These are phyloP conservation scores for Lasiommata megera DNA, from an alignment of 2,888 invertebrate species.

Conservation along the genomic window DNA sequence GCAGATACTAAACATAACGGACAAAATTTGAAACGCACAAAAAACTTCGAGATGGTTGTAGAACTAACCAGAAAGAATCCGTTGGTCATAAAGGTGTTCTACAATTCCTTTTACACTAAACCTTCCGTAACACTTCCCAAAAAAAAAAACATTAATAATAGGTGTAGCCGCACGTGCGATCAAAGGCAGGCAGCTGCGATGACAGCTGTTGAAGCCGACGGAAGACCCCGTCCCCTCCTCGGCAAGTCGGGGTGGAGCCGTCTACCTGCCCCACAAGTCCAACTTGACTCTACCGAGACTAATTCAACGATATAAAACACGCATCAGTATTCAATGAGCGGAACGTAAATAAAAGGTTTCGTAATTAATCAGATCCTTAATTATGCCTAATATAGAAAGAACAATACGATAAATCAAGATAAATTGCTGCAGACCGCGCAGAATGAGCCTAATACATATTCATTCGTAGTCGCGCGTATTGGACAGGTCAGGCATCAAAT, in stretches of 20 bases:
- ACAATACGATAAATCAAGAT: constrained; percentile 36
- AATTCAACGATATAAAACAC: constrained; percentile 36
- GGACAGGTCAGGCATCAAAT: neutral
- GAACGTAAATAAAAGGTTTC: constrained; percentile 35
- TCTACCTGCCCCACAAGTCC: constrained; percentile 50
- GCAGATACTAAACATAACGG: neutral
- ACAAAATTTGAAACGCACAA: neutral
- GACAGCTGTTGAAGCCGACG: constrained; percentile 73
- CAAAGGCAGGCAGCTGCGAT: constrained; percentile 65
- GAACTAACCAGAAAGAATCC: constrained; percentile 22
- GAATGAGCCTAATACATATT: constrained; percentile 19
- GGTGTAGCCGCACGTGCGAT: constrained; percentile 74
- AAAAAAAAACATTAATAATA: constrained; percentile 68
- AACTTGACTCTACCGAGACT: constrained; percentile 50
- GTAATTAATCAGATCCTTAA: constrained; percentile 39
- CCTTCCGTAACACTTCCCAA: constrained; percentile 57
- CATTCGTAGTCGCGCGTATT: constrained; percentile 1
- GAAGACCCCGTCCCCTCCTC: constrained; percentile 49
- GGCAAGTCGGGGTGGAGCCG: constrained; percentile 36
- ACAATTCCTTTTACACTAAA: constrained; percentile 42
- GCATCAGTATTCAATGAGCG: constrained; percentile 39
- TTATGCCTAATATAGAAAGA: constrained; percentile 36
- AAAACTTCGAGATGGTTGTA: neutral
- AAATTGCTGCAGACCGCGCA: constrained; percentile 21
- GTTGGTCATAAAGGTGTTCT: constrained; percentile 35